A percentile compares a stretch with the other conserved stretches of the same genome.
Evolutionary conservation across 2,888 invertebrate species (phyloP).

Genomic region (Stenichneumon culpator): DNA sequence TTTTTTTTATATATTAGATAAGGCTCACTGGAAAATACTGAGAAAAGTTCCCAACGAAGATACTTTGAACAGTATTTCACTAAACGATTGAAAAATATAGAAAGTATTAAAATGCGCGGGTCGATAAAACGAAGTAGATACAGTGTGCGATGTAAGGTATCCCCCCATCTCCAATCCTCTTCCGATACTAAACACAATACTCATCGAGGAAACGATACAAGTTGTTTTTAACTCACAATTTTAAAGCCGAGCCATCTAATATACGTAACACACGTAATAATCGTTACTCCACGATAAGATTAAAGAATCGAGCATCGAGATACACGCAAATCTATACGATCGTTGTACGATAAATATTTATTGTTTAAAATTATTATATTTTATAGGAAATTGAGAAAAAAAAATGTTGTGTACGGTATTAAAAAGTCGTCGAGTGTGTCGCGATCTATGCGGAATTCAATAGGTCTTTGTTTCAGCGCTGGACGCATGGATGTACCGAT

Average conservation of each 20-base stretch:
- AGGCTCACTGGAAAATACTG: not conserved
- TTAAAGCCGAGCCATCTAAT: not conserved
- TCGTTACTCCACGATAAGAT: not conserved
- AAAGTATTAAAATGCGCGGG: not conserved
- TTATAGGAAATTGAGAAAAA: not conserved
- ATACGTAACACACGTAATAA: not conserved
- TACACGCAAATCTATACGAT: conserved; percentile 11
- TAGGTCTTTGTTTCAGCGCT: conserved; percentile 47
- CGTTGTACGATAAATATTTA: conserved; percentile 44
- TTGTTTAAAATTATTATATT: conserved; percentile 24
- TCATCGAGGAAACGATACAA: conserved; percentile 47
- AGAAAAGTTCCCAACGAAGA: not conserved
- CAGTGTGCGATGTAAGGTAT: conserved; percentile 1
- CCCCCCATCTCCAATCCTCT: not conserved
- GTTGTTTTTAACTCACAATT: conserved; percentile 25
- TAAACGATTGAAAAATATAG: not conserved
- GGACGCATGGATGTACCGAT: conserved; percentile 58
- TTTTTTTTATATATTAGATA: not conserved
- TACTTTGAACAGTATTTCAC: not conserved
- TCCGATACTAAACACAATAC: conserved; percentile 44
- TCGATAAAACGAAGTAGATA: conserved; percentile 3
- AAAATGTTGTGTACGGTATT: conserved; percentile 6
- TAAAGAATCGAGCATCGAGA: not conserved
- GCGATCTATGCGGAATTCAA: conserved; percentile 9
- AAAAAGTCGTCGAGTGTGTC: not conserved